A percentile compares a stretch with the other conserved stretches of the same genome.
Conservation (phyloP, 2,113 vertebrate genomes). For the Peromyscus polionotus region DNA sequence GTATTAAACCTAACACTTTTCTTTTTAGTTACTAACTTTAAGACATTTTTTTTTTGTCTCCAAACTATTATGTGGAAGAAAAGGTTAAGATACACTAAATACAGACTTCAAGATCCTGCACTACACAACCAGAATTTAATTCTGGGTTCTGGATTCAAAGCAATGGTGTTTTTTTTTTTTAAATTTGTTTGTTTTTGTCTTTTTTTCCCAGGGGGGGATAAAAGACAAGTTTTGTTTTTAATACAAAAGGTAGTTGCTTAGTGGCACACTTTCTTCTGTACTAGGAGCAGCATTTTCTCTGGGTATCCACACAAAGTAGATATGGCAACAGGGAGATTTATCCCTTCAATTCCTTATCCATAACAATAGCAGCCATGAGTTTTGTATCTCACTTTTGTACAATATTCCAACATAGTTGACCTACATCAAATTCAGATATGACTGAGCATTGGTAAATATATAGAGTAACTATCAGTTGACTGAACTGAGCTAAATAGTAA, state of each 20-base stretch:
- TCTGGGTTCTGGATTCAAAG: not conserved
- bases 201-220: not conserved
- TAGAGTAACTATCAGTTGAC: not conserved
- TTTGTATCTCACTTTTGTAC: not conserved
- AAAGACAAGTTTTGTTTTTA: not conserved
- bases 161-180: not conserved
- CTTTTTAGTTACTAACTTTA: not conserved
- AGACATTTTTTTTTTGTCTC: not conserved
- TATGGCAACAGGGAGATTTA: not conserved
- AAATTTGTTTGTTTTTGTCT: too few species aligned
- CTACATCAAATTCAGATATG: not conserved
- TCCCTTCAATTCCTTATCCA: not conserved
- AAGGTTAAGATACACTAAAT: not conserved
- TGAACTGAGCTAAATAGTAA: slow-evolving; percentile 14
- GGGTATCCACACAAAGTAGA: not conserved
- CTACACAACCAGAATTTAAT: not conserved
- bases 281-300: not conserved
- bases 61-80: not conserved
- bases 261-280: not conserved
- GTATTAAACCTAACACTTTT: not conserved
- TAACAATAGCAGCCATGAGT: not conserved
- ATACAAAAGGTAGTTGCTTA: not conserved
- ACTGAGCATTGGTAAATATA: not conserved
- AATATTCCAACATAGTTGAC: not conserved
- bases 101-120: not conserved